Evolutionary conservation across 2,113 vertebrate genomes (phyloP), one percentile per base, ranked within the genome.

Genomic region (Scalopus aquaticus): DNA sequence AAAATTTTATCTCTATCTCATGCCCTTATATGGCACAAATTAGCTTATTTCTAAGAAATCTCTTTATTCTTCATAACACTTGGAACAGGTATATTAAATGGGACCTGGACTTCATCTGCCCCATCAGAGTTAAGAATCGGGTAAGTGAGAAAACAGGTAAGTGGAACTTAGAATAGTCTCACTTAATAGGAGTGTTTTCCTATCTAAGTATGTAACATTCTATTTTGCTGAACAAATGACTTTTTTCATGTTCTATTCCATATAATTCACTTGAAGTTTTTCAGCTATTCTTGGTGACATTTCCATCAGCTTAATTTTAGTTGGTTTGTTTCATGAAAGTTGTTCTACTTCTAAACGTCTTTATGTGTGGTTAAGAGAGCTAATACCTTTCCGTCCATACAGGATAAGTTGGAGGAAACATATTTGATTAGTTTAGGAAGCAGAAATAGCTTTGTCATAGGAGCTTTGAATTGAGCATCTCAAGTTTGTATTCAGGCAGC

Each of bases 401-500:
- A 95, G 8, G 82, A 5, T n/a, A 26, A 58, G 37, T 72, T 88
- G 84, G 90, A 96, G 7, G 96, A 96, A 64, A 35, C 60, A 88
- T 35, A 9, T 87, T 26, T 51, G 97, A 32, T 95, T 93, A 84
- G 24, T 87, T 67, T 72, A 79, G 89, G 89, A 96, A 64, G 35
- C 32, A 83, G 91, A 96, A 97, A 97, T 94, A 5, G 1, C 19
- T 16, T 56, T 90, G 35, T 88, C 81, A 85, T 46, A 79, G 10
- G 88, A 97, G 84, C 37, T 28, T 78, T 96, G 76, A 96, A 95
- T 28, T 93, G 44, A 94, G 92, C 88, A 70, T 85, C 88, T 96
- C 91, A 78, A 88, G 60, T 96, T 98, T 97, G 37, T 62, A 95
- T 96, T 94, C 77, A 92, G 87, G 89, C 67, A 94, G 62, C 84